Evolutionary conservation across 2,888 invertebrate species (phyloP), one percentile per base, ranked within the genome.

Genomic region (Pristionchus exspectatus): DNA sequence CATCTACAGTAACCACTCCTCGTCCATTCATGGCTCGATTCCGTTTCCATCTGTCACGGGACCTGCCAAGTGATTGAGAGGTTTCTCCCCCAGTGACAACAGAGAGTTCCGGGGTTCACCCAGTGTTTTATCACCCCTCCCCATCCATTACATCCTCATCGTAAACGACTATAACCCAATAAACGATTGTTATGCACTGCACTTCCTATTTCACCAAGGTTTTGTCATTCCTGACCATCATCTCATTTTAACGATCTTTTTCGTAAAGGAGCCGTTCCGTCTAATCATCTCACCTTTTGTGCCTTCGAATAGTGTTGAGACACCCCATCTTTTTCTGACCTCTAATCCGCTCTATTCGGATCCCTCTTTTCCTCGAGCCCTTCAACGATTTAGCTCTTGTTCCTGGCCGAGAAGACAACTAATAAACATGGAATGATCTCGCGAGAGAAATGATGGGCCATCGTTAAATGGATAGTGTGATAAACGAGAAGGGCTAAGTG

Each of bases 11-110:
- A 24, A 54, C 81, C 27, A 54, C 33, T n/a, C 50, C 33, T n/a
- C 50, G 24, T n/a, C 81, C 81, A 54, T 81, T 81, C 50, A 81
- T 74, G 38, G 54, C 84, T 38, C 59, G 33, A 33, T 85, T 85
- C 21, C 84, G 84, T 50, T 59, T 56, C 84, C 84, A 59, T 85
- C 84, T 56, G 24, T 85, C 84, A 56, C 84, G 56, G 16, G 84
- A 85, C 59, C 84, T 85, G 59, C 18, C 27, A 77, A 21, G 30
- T 77, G 33, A 74, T 38, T 74, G 74, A 74, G 81, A 14, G 38
- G 24, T 21, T 44, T 83, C 27, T 54, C 83, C 30, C 74, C 33
- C 27, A 24, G 74, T 30, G 63, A 74, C 27, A 74, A 74, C 27
- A 44, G 24, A 44, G 72, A 44, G 21, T n/a, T 81, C 81, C 24